These are phyloP conservation scores for Galbula dea DNA, from an alignment of 2,113 vertebrate species.

Conservation along the genomic window DNA sequence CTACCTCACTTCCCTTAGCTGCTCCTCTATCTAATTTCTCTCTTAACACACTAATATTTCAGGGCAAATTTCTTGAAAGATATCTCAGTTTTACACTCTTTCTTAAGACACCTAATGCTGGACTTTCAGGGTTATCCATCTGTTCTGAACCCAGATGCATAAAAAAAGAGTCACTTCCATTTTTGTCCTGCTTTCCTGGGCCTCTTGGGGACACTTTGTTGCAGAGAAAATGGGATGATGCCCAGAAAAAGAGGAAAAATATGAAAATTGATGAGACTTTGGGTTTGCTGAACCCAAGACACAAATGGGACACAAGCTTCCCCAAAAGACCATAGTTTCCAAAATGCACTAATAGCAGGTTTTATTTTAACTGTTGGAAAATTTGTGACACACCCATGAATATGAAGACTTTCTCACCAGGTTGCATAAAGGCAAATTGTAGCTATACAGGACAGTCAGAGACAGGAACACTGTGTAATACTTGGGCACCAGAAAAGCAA, in stretches of 20 bases:
- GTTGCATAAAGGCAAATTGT: neutral
- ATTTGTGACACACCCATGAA: neutral
- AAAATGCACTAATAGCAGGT: neutral
- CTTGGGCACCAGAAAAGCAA: neutral
- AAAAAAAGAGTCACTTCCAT: neutral
- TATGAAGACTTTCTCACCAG: neutral
- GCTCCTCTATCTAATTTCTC: neutral
- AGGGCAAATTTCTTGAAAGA: neutral
- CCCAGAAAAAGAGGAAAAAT: neutral
- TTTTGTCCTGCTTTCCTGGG: neutral
- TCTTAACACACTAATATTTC: neutral
- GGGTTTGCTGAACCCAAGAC: neutral
- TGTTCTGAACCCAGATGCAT: neutral
- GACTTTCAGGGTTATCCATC: neutral
- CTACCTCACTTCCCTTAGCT: too few species aligned
- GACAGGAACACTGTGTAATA: neutral
- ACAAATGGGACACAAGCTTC: neutral
- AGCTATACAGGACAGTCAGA: neutral
- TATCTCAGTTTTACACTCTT: neutral
- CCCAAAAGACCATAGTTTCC: neutral
- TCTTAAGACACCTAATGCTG: neutral
- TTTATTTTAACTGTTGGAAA: neutral
- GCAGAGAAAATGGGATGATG: neutral
- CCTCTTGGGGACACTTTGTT: neutral
- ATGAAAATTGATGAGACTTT: neutral